phyloP scores from a whole-genome alignment of 2,888 invertebrate genomes.

The Ethmia dodecea region DNA sequence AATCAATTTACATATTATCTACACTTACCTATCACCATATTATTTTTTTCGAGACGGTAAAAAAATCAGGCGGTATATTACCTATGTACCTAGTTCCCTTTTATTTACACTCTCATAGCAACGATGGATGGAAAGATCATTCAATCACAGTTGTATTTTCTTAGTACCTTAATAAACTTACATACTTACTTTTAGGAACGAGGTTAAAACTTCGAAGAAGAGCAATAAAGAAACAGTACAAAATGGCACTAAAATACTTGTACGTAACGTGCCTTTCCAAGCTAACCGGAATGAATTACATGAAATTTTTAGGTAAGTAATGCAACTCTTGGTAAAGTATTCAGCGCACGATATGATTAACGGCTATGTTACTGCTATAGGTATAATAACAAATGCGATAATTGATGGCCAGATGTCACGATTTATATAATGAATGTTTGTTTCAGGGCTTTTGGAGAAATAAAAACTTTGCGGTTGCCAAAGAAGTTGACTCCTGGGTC shows the following conservation, averaged over 20 bases:
- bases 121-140: too few relatives aligned
- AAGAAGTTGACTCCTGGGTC: conserved; percentile 88
- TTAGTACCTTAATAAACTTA: too few relatives aligned
- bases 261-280: conserved; percentile 97
- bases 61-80: too few relatives aligned
- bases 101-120: too few relatives aligned
- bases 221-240: conserved; percentile 77
- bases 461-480: conserved; percentile 93
- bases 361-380: background rate
- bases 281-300: conserved; percentile 89
- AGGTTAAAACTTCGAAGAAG: conserved; percentile 79
- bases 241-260: conserved; percentile 92
- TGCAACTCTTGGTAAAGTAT: background rate
- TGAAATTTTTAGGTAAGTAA: conserved; percentile 91
- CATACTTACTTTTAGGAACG: conserved; percentile 80
- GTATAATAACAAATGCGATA: too few relatives aligned
- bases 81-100: too few relatives aligned
- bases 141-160: too few relatives aligned
- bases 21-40: too few relatives aligned
- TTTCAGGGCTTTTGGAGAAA: conserved; percentile 92
- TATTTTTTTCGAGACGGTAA: too few relatives aligned
- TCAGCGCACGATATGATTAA: background rate
- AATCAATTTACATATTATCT: too few relatives aligned
- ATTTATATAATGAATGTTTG: conserved; percentile 10
- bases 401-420: background rate